These are phyloP conservation scores for Ctenosaura bakeri DNA, from an alignment of 2,797 vertebrate genomes.

Conservation along the genomic window DNA sequence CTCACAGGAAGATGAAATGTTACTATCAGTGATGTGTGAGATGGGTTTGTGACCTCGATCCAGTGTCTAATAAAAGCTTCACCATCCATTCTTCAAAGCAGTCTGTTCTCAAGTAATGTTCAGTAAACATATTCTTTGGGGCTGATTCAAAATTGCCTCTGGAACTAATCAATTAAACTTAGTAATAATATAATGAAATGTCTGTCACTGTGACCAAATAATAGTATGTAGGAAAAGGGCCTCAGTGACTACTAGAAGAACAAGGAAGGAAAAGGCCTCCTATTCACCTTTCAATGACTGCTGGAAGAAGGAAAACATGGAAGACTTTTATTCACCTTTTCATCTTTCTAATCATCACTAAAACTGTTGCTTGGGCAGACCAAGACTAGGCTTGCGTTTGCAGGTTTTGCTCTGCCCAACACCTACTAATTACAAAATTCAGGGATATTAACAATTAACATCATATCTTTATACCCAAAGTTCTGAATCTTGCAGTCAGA, in stretches of 20 bases:
- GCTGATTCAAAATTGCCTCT: neutral
- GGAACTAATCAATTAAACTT: neutral
- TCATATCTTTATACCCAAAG: neutral
- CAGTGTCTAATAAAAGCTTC: constrained; percentile 1
- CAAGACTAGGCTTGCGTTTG: neutral
- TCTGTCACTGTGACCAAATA: neutral
- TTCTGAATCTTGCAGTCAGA: neutral
- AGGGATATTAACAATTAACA: neutral
- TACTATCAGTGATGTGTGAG: constrained; percentile 26
- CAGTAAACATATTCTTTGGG: neutral
- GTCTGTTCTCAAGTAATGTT: neutral
- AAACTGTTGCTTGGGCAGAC: neutral
- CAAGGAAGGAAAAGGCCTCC: neutral
- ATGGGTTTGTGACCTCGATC: constrained; percentile 30
- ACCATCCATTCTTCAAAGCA: neutral
- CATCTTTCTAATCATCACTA: neutral
- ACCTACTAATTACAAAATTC: neutral
- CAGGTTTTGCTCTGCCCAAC: neutral
- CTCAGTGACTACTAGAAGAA: neutral
- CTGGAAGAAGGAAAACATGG: neutral
- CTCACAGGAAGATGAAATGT: constrained; percentile 26
- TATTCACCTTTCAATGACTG: neutral
- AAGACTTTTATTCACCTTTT: neutral
- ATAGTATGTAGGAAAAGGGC: neutral
- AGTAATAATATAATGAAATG: neutral